Evolutionary conservation across 2,113 vertebrate species (phyloP).

Genomic region (Platysternon megacephalum): DNA sequence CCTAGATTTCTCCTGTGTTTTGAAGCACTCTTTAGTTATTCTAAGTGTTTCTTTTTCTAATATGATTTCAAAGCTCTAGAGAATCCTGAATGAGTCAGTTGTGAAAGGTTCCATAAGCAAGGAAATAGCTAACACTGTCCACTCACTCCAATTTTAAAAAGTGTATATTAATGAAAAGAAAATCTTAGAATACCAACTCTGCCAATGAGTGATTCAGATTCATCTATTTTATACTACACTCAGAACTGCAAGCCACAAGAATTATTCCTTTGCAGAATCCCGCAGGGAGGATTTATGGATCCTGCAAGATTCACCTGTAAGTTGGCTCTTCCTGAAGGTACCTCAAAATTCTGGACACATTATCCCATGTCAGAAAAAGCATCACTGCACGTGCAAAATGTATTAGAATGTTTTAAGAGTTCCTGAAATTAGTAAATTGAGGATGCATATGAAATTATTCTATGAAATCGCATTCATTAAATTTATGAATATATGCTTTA

Average conservation of each 20-base stretch:
- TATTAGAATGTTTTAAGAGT: conserved; percentile 53
- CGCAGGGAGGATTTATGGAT: neutral
- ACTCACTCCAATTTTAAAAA: neutral
- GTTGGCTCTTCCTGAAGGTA: neutral
- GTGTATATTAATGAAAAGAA: neutral
- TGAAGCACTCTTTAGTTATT: neutral
- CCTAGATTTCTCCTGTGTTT: neutral
- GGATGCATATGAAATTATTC: conserved; percentile 30
- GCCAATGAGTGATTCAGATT: neutral
- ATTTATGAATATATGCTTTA: conserved; percentile 51
- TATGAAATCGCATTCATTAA: conserved; percentile 49
- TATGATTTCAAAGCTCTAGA: conserved; percentile 2
- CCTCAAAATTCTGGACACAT: accelerated
- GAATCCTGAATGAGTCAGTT: neutral
- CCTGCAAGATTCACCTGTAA: neutral
- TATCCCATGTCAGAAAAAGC: conserved; percentile 34
- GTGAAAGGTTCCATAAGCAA: neutral
- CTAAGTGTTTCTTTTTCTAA: conserved; percentile 2
- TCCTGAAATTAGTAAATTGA: conserved; percentile 63
- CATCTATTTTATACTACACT: neutral
- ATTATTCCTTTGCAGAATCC: neutral
- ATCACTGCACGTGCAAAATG: conserved; percentile 56
- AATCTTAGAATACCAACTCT: neutral
- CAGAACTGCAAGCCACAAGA: neutral
- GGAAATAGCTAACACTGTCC: neutral